Base-by-base conservation (phyloP, 2,888 invertebrate genomes). In the Drosophila hawaiiensis region DNA sequence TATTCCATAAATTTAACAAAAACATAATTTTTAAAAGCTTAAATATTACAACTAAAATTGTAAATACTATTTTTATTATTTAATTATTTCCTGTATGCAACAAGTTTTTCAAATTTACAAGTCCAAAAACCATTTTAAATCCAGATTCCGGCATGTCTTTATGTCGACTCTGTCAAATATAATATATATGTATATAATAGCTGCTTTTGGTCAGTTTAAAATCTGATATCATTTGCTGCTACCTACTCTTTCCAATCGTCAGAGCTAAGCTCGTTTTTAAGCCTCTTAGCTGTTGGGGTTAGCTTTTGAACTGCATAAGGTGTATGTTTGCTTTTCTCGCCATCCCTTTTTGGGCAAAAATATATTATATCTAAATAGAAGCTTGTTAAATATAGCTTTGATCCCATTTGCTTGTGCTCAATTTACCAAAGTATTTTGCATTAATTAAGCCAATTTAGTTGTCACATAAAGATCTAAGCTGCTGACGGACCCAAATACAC, bases 401-500 rank as follows among this genome's bases (percentile, higher is more conserved):
- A 80, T 88, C 77, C 82, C 64, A 73, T 83, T 83, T 64, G 66
- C 52, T 41, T 73, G 63, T 53, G 68, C 74, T 37, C 50, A 83
- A 83, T 83, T 80, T 76, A 55, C 54, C 60, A 73, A 77, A 76
- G 71, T 68, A 83, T 86, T 89, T 89, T 73, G 69, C 74, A 86
- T 89, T 75, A 86, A 89, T 89, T 89, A 86, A 82, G 64, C 65
- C 84, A 82, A 89, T 86, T 89, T 75, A 72, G 63, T 60, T 73
- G 68, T 54, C 60, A 47, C 41, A 65, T 35, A 76, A 73, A 66
- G 58, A 54, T 68, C 28, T 35, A 63, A 60, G 60, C 80, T 60
- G 37, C 39, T 43, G 29, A 25, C 50, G 35, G 25, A 25, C 16
- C 43, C 56, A 39, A 39, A 47, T 16, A 9, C 25, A 47, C 4